These are phyloP conservation scores for Erythrolamprus reginae DNA, from an alignment of 2,113 vertebrate genomes.

Conservation along the genomic window DNA sequence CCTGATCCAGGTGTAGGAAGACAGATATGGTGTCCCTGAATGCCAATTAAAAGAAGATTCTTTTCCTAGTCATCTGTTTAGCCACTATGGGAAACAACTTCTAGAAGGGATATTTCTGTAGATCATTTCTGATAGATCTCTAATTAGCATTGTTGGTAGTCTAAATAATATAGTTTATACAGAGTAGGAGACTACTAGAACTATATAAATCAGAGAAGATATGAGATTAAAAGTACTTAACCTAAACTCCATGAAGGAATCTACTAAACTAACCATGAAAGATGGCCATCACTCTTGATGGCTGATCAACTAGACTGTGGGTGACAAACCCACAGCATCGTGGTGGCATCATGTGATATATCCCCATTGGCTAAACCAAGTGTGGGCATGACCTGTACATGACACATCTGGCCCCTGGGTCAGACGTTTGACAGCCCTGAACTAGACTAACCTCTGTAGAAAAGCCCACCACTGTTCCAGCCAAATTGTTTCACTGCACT, in stretches of 20 bases:
- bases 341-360: no score
- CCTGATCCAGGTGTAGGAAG: background rate
- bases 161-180: background rate
- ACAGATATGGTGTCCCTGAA: background rate
- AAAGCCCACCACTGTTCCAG: background rate
- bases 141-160: background rate
- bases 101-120: background rate
- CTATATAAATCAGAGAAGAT: background rate
- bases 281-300: background rate
- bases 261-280: background rate
- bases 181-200: background rate
- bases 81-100: background rate
- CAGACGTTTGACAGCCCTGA: no score
- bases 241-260: background rate
- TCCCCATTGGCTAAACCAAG: no score
- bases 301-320: background rate
- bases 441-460: background rate
- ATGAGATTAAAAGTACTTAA: background rate
- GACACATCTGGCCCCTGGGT: no score
- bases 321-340: no score
- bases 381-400: no score
- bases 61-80: background rate
- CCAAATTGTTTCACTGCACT: background rate
- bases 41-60: background rate
- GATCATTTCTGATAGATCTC: background rate